These are phyloP conservation scores for Dryas iulia DNA, from an alignment of 1,140 invertebrate species.

Conservation along the genomic window DNA sequence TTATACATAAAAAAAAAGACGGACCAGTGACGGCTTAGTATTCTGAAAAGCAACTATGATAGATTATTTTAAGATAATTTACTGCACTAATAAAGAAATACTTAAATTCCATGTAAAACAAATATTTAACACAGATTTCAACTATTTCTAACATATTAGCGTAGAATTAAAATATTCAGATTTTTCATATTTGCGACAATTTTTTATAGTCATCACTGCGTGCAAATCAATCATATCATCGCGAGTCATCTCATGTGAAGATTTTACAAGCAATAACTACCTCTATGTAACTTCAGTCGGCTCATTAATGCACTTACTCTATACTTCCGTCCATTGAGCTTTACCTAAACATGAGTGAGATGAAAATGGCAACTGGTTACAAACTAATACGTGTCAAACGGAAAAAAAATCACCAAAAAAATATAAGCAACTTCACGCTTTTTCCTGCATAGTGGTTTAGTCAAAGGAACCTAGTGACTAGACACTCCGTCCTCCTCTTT, in stretches of 20 bases:
- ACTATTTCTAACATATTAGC: no score
- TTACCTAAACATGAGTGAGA: constrained; percentile 10
- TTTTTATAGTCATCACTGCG: not conserved
- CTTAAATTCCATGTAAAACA: no score
- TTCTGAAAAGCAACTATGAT: no score
- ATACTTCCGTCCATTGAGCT: constrained; percentile 33
- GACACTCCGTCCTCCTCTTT: no score
- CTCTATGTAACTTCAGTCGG: constrained; percentile 37
- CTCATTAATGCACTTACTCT: constrained; percentile 37
- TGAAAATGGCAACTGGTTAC: not conserved
- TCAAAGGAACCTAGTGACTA: no score
- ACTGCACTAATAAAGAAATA: no score
- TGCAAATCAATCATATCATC: constrained; percentile 3
- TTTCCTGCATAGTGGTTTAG: no score
- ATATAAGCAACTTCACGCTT: no score
- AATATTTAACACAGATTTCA: no score
- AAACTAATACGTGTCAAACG: not conserved
- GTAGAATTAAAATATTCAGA: no score
- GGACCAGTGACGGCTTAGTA: not conserved
- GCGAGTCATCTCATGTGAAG: constrained; percentile 24
- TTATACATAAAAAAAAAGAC: not conserved
- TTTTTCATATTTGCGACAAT: no score
- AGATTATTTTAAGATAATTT: no score
- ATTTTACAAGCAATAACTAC: constrained; percentile 28
- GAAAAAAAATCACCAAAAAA: not conserved